Base-by-base conservation (phyloP, 2,888 invertebrate genomes). In the Campopleginae sp. region DNA sequence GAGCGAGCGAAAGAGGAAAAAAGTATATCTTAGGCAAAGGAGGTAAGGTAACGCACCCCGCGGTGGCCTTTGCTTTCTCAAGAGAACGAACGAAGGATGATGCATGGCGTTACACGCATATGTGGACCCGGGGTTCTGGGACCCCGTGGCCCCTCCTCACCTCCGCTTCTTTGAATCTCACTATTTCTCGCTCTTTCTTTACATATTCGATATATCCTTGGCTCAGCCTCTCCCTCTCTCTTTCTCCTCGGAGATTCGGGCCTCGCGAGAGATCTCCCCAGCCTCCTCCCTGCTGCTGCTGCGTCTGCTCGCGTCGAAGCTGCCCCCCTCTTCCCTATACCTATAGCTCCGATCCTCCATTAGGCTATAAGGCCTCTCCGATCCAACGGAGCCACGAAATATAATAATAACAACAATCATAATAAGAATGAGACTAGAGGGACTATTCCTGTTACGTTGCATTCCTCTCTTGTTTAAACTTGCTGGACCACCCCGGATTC, bases 31-130 rank as follows among this genome's bases (percentile, higher is more conserved):
- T 90, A 90, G 91, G 91, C 91, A 90, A 92, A 91, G 88, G 88
- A 91, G 87, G 89, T 89, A 91, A 91, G 91, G 91, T 91, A 93
- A 91, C 92, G 91, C 91, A 92, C 90, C 93, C 92, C 89, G 92
- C 92, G 92, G 93, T 93, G 93, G 93, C 92, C 93, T 93, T 92
- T 93, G 92, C 89, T 92, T 91, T 91, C 90, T 91, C 91, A 86
- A 89, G 89, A 88, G 90, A 80, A 80, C 81, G 89, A 89, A 91
- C 91, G 90, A 91, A 93, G 91, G 91, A 93, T 93, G 93, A 93
- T 93, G 91, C 91, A 93, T 93, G 92, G 93, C 93, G 92, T 92
- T 93, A 92, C 92, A 92, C 92, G 91, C 91, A 91, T 91, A 91
- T 90, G 90, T 90, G 87, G 87, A 86, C 88, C 88, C 87, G 85